These are phyloP conservation scores for Eristalis arbustorum DNA, from an alignment of 2,888 invertebrate species.

Conservation along the genomic window DNA sequence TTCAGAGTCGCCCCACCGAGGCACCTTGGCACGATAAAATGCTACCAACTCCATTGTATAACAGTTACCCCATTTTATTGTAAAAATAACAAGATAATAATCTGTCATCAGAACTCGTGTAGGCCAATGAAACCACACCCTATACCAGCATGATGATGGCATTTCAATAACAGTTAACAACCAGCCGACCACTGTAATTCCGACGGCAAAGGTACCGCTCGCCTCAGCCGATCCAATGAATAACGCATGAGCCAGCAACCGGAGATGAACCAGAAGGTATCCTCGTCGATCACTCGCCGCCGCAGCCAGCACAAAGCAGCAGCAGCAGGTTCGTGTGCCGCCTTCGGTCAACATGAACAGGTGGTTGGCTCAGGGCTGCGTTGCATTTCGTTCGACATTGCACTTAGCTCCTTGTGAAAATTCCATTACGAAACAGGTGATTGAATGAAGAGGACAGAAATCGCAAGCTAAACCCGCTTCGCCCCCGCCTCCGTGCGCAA, in stretches of 20 bases:
- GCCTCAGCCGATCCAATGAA: constrained; percentile 43
- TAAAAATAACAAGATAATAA: background rate
- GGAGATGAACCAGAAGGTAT: constrained; percentile 24
- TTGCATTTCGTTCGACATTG: constrained; percentile 11
- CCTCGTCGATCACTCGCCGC: background rate
- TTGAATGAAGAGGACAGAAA: constrained; percentile 20
- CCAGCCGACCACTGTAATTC: constrained; percentile 41
- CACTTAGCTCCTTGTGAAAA: constrained; percentile 24
- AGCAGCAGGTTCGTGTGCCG: constrained; percentile 16
- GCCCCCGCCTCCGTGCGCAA: constrained; percentile 12
- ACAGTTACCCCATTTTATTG: background rate
- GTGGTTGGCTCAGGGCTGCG: constrained; percentile 48
- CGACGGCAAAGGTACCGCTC: constrained; percentile 10
- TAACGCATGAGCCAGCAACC: constrained; percentile 56
- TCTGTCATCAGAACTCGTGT: background rate
- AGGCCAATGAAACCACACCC: constrained; percentile 10
- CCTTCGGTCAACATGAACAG: constrained; percentile 47
- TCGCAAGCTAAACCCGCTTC: constrained; percentile 10
- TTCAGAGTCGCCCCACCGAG: too few species aligned
- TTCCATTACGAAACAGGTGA: constrained; percentile 62
- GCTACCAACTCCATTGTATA: too few species aligned
- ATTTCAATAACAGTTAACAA: constrained; percentile 24
- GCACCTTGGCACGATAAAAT: too few species aligned
- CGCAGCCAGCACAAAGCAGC: background rate
- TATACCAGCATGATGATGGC: background rate